Percentiles rank a stretch among this genome's conserved stretches.
Evolutionary conservation across 2,797 vertebrate genomes (phyloP).

Genomic region (Nothura maculosa): DNA sequence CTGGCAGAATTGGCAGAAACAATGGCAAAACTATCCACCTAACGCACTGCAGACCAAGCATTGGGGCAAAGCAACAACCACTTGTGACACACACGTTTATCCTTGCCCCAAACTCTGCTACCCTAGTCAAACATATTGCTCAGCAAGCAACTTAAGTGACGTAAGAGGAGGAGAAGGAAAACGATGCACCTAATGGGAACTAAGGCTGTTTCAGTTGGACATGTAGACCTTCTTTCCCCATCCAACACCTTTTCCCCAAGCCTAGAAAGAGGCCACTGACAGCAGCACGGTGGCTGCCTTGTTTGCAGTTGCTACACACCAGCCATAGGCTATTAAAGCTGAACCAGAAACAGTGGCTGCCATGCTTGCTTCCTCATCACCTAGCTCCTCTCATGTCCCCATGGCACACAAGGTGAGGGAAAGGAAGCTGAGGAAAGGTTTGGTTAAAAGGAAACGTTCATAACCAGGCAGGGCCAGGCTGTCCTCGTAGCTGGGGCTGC

Average conservation of each 20-base stretch:
- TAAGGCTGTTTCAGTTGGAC: neutral
- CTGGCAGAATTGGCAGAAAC: no score
- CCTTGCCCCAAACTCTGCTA: neutral
- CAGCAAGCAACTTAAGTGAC: neutral
- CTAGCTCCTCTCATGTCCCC: neutral
- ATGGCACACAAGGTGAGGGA: no score
- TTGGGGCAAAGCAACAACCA: no score
- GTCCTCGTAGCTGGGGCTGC: accelerated
- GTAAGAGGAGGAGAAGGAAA: no score
- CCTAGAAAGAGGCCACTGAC: neutral
- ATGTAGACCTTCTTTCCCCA: neutral
- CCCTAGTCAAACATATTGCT: neutral
- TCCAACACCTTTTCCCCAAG: neutral
- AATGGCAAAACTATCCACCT: no score
- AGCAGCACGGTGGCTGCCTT: neutral
- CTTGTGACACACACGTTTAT: no score
- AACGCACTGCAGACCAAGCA: no score
- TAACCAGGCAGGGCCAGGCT: accelerated
- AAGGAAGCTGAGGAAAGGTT: neutral
- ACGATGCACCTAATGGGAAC: neutral
- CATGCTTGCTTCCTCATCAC: neutral
- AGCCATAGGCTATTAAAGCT: neutral
- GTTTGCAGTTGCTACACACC: neutral
- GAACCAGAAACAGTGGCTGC: neutral
- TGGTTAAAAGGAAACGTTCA: neutral